Percentiles rank a stretch among this genome's conserved stretches.
phyloP scores from a whole-genome alignment of 2,888 invertebrate species.

The Leucophora obtusa region DNA sequence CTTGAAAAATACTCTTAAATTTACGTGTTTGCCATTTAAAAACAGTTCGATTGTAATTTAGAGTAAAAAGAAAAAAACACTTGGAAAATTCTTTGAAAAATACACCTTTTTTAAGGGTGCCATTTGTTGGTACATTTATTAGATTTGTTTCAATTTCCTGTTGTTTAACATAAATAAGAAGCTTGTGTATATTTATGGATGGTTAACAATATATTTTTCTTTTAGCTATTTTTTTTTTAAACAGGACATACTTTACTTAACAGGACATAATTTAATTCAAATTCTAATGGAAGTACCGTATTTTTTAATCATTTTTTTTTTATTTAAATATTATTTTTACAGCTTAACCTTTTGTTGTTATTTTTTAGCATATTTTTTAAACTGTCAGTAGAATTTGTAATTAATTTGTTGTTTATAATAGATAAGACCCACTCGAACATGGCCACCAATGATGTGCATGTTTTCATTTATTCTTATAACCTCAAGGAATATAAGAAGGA shows the following conservation, averaged over 20 bases:
- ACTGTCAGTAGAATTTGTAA: slow-evolving; percentile 59
- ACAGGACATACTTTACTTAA: neutral
- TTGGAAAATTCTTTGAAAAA: slow-evolving; percentile 41
- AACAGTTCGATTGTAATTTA: slow-evolving; percentile 71
- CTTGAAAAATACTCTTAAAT: slow-evolving; percentile 24
- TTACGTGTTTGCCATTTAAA: slow-evolving; percentile 64
- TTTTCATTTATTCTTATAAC: slow-evolving; percentile 15
- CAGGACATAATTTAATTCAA: neutral
- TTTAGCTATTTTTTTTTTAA: neutral
- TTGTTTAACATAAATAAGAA: slow-evolving; percentile 27
- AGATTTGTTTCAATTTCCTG: slow-evolving; percentile 73
- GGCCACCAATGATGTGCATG: slow-evolving; percentile 23
- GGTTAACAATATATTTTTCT: slow-evolving; percentile 3
- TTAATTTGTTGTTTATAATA: slow-evolving; percentile 54
- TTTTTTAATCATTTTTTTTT: slow-evolving; percentile 1
- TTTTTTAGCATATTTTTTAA: slow-evolving; percentile 6
- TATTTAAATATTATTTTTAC: slow-evolving; percentile 1
- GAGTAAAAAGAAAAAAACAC: slow-evolving; percentile 70
- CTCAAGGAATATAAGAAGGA: slow-evolving; percentile 33
- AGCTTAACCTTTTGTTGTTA: slow-evolving; percentile 41
- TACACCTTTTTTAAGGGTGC: slow-evolving; percentile 42
- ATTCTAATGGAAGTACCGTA: neutral
- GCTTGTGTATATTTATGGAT: slow-evolving; percentile 64
- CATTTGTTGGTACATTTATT: slow-evolving; percentile 72
- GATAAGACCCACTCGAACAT: slow-evolving; percentile 7